phyloP scores from a whole-genome alignment of 2,113 vertebrate species.

The Poeciliopsis prolifica region DNA sequence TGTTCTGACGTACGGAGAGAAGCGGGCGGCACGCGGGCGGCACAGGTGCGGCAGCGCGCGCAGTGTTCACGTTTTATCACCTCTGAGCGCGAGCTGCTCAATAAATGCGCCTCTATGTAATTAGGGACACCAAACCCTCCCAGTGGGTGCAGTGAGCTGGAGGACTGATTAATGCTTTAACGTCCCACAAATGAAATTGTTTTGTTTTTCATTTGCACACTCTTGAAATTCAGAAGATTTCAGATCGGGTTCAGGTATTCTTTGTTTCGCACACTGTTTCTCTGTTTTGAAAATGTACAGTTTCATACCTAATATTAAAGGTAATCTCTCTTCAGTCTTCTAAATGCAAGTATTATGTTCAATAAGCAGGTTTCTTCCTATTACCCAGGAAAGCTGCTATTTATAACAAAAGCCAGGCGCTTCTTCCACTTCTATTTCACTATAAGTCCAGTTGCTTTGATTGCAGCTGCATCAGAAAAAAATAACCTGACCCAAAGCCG shows the following conservation, averaged over 20 bases:
- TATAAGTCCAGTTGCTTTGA: neutral
- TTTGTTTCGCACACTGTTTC: neutral
- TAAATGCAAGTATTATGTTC: neutral
- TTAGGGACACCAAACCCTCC: neutral
- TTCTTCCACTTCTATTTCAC: neutral
- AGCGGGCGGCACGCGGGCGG: slow-evolving; percentile 3
- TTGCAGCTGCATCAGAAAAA: neutral
- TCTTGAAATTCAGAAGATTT: too few relatives aligned
- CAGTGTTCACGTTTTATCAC: neutral
- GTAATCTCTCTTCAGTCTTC: neutral
- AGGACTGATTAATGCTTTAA: neutral
- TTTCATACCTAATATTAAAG: neutral
- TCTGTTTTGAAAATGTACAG: neutral
- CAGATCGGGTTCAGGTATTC: too few relatives aligned
- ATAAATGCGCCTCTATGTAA: neutral
- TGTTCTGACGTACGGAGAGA: slow-evolving; percentile 49
- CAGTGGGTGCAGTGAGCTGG: neutral
- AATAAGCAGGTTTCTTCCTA: too few relatives aligned
- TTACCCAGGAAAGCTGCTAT: too few relatives aligned
- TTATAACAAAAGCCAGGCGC: too few relatives aligned
- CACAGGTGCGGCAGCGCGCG: slow-evolving; percentile 46
- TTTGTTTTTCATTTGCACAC: too few relatives aligned
- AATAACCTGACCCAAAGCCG: neutral
- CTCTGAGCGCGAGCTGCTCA: neutral
- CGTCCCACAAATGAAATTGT: too few relatives aligned